phyloP scores from a whole-genome alignment of 2,888 invertebrate species.

The Cantharis rufa region DNA sequence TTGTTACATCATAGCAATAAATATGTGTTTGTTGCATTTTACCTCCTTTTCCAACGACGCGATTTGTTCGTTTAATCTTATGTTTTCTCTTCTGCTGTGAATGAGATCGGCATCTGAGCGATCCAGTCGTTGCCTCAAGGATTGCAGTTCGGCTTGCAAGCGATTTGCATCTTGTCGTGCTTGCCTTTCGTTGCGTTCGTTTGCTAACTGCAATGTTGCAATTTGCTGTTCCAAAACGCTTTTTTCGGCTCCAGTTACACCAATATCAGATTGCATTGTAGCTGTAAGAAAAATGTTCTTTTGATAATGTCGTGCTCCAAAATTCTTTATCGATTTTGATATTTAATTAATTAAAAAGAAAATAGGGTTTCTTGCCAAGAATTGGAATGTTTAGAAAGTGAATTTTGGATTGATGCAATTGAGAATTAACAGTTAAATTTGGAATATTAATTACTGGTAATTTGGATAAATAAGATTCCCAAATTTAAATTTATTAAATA shows the following conservation, averaged over 20 bases:
- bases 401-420: too few relatives aligned
- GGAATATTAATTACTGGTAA: too few relatives aligned
- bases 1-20: too few relatives aligned
- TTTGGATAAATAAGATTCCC: too few relatives aligned
- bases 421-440: too few relatives aligned
- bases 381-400: too few relatives aligned
- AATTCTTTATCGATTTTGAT: too few relatives aligned
- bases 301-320: too few relatives aligned
- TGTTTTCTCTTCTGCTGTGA: slow-evolving; percentile 78
- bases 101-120: slow-evolving; percentile 80
- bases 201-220: slow-evolving; percentile 66
- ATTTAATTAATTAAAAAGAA: too few relatives aligned
- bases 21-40: slow-evolving; percentile 10
- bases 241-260: slow-evolving; percentile 76
- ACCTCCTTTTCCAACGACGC: slow-evolving; percentile 83
- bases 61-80: slow-evolving; percentile 77
- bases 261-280: slow-evolving; percentile 75
- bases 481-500: too few relatives aligned
- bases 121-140: slow-evolving; percentile 75
- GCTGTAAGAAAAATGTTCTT: slow-evolving; percentile 55
- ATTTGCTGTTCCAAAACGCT: slow-evolving; percentile 80
- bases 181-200: slow-evolving; percentile 75
- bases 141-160: slow-evolving; percentile 76
- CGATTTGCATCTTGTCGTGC: slow-evolving; percentile 75
- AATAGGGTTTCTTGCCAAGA: too few relatives aligned